Conservation (phyloP, 2,113 vertebrate species). For the Sardina pilchardus region DNA sequence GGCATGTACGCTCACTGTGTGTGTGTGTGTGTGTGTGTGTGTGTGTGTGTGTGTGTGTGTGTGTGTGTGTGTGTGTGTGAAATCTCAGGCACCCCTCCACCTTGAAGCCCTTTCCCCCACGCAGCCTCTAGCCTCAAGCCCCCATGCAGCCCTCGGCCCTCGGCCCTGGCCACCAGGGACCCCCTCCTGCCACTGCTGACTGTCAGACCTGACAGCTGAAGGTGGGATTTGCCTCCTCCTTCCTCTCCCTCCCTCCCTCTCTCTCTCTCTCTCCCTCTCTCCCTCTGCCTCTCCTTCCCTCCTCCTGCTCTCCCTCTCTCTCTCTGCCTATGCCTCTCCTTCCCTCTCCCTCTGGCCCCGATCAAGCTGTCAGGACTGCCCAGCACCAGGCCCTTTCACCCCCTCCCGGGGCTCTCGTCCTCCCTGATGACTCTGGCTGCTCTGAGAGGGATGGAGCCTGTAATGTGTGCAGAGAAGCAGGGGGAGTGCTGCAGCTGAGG, state of each 20-base stretch:
- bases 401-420: background rate
- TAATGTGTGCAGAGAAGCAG: background rate
- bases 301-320: background rate
- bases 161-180: conserved; percentile 3
- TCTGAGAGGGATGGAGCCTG: background rate
- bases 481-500: background rate
- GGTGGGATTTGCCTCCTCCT: background rate
- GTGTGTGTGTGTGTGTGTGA: background rate
- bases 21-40: background rate
- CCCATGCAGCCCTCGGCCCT: background rate
- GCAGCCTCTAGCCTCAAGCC: background rate
- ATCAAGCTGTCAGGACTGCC: conserved; percentile 9
- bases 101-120: background rate
- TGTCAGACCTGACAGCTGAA: conserved; percentile 15
- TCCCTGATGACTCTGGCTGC: background rate
- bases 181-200: conserved; percentile 10
- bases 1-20: too few species aligned
- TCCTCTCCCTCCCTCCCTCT: background rate
- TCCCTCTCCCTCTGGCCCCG: background rate
- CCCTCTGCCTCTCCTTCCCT: background rate
- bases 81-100: background rate
- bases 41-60: background rate
- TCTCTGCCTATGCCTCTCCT: background rate
- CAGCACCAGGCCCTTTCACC: background rate
- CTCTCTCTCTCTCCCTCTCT: background rate